These are phyloP conservation scores for Amphimallon solstitiale DNA, from an alignment of 2,888 invertebrate species.

Conservation along the genomic window DNA sequence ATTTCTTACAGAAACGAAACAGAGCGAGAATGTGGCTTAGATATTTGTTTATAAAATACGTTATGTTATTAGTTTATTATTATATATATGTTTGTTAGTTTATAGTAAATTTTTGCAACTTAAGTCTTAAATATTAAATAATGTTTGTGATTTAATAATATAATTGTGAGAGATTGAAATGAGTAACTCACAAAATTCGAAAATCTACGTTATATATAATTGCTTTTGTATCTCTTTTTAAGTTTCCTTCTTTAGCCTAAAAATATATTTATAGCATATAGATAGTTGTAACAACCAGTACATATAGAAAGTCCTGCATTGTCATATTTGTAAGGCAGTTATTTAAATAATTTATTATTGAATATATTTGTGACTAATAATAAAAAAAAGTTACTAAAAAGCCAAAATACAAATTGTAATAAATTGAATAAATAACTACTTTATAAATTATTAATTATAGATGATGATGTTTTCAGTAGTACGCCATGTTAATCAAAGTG, in stretches of 20 bases:
- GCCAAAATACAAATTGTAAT: too few relatives aligned
- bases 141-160: slow-evolving; percentile 56
- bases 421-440: too few relatives aligned
- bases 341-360: too few relatives aligned
- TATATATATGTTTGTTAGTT: slow-evolving; percentile 62
- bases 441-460: too few relatives aligned
- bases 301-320: too few relatives aligned
- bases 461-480: too few relatives aligned
- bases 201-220: slow-evolving; percentile 19
- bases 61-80: slow-evolving; percentile 63
- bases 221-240: slow-evolving; percentile 1
- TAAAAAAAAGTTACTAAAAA: too few relatives aligned
- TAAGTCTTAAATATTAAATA: slow-evolving; percentile 55
- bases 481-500: too few relatives aligned
- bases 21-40: slow-evolving; percentile 42
- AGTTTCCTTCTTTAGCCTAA: slow-evolving; percentile 6
- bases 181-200: slow-evolving; percentile 33
- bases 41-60: slow-evolving; percentile 57
- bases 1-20: slow-evolving; percentile 10
- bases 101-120: slow-evolving; percentile 60
- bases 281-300: too few relatives aligned
- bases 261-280: background rate
- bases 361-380: too few relatives aligned
- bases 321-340: too few relatives aligned
- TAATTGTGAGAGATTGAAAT: slow-evolving; percentile 35